A percentile compares a stretch with the other conserved stretches of the same genome.
Evolutionary conservation across 2,888 invertebrate species (phyloP).

Genomic region (Aricia artaxerxes): DNA sequence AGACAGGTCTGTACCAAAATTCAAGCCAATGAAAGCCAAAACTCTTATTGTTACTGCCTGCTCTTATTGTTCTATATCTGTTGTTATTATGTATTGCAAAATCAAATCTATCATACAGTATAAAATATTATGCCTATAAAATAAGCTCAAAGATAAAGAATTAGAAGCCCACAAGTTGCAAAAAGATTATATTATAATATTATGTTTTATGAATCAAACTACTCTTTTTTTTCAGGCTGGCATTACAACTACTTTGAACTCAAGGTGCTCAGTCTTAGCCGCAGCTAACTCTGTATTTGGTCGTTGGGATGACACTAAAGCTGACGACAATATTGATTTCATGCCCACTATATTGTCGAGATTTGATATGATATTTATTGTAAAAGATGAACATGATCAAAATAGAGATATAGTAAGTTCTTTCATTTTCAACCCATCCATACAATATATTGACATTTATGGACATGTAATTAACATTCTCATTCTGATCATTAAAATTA

Average conservation of each 20-base stretch:
- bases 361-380: slow-evolving; percentile 99
- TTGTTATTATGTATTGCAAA: too few species aligned
- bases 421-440: background rate
- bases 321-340: slow-evolving; percentile 99
- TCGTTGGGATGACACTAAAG: slow-evolving; percentile 99
- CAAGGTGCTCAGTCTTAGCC: slow-evolving; percentile 98
- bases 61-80: too few species aligned
- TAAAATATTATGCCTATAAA: too few species aligned
- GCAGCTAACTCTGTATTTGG: slow-evolving; percentile 99
- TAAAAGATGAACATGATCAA: slow-evolving; percentile 97
- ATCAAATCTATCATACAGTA: too few species aligned
- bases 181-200: background rate
- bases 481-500: background rate
- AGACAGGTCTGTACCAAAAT: too few species aligned
- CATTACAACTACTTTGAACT: slow-evolving; percentile 98
- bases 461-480: background rate
- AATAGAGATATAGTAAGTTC: slow-evolving; percentile 89
- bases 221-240: slow-evolving; percentile 85
- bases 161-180: background rate
- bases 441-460: background rate
- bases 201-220: background rate
- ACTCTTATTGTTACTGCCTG: too few species aligned
- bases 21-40: too few species aligned
- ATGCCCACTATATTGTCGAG: slow-evolving; percentile 99
- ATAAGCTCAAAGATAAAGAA: background rate